These are phyloP conservation scores for Diloba caeruleocephala DNA, from an alignment of 2,888 invertebrate genomes.

Conservation along the genomic window DNA sequence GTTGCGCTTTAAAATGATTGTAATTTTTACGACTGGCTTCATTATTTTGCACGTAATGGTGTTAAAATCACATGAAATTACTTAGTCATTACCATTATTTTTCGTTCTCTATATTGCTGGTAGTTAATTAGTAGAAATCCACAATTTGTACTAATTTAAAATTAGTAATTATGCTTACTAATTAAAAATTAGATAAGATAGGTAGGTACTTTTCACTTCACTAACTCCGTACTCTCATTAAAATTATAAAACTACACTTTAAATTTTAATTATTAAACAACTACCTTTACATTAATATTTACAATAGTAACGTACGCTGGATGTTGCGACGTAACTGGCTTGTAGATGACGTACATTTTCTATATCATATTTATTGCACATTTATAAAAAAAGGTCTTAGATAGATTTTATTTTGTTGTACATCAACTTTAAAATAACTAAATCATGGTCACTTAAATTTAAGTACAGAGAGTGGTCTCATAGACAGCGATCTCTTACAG, in stretches of 20 bases:
- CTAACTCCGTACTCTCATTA: conserved; percentile 49
- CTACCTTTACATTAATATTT: conserved; percentile 74
- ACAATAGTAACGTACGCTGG: conserved; percentile 63
- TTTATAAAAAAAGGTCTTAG: too few species aligned
- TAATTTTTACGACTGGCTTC: conserved; percentile 42
- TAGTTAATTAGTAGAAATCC: conserved; percentile 53
- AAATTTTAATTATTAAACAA: conserved; percentile 59
- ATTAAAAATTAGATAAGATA: conserved; percentile 63
- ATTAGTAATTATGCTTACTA: conserved; percentile 66
- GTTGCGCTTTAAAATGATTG: conserved; percentile 36
- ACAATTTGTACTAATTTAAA: conserved; percentile 61
- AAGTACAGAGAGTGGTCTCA: too few species aligned
- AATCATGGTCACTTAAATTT: too few species aligned
- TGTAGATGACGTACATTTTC: conserved; percentile 50
- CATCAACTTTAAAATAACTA: too few species aligned
- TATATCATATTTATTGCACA: conserved; percentile 59
- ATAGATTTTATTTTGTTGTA: too few species aligned
- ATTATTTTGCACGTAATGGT: conserved; percentile 50
- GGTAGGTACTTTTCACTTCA: conserved; percentile 44
- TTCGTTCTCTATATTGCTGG: conserved; percentile 55
- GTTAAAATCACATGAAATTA: conserved; percentile 58
- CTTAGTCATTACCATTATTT: conserved; percentile 58
- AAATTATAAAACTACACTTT: conserved; percentile 64
- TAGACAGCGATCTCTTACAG: too few species aligned
- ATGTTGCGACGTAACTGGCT: conserved; percentile 67